A percentile compares a stretch with the other conserved stretches of the same genome.
Evolutionary conservation across 2,113 vertebrate genomes (phyloP).

Genomic region (Columbina picui): DNA sequence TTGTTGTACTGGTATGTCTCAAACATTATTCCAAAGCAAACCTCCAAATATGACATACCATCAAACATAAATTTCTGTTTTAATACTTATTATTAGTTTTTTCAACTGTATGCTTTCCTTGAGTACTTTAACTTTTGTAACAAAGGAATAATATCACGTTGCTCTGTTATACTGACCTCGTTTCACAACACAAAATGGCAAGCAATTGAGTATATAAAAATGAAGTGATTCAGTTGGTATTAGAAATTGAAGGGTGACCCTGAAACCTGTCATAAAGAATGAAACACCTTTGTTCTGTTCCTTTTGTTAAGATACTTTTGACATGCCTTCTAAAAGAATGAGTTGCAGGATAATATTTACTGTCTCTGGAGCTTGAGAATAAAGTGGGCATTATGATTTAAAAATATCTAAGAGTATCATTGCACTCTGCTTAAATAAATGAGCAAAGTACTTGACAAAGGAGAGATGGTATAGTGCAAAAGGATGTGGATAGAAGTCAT

Average conservation of each 20-base stretch:
- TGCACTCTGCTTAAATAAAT: not conserved
- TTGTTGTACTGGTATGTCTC: not conserved
- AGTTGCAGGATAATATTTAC: not conserved
- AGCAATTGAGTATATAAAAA: not conserved
- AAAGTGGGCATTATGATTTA: not conserved
- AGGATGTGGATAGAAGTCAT: not conserved
- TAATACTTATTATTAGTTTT: not conserved
- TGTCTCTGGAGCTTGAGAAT: not conserved
- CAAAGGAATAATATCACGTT: not conserved
- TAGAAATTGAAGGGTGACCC: not conserved
- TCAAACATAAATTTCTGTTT: not conserved
- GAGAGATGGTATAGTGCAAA: not conserved
- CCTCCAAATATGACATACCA: not conserved
- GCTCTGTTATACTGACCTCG: not conserved
- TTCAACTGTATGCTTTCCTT: not conserved
- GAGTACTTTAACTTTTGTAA: not conserved
- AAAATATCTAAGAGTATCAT: not conserved
- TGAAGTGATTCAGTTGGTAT: not conserved
- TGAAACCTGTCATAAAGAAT: not conserved
- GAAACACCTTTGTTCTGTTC: not conserved
- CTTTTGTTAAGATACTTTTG: not conserved
- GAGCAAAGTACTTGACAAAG: not conserved
- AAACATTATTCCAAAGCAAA: not conserved
- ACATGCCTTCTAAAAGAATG: not conserved
- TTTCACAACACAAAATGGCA: not conserved